phyloP scores from a whole-genome alignment of 2,888 invertebrate species.

The Micoletzkya japonica region DNA sequence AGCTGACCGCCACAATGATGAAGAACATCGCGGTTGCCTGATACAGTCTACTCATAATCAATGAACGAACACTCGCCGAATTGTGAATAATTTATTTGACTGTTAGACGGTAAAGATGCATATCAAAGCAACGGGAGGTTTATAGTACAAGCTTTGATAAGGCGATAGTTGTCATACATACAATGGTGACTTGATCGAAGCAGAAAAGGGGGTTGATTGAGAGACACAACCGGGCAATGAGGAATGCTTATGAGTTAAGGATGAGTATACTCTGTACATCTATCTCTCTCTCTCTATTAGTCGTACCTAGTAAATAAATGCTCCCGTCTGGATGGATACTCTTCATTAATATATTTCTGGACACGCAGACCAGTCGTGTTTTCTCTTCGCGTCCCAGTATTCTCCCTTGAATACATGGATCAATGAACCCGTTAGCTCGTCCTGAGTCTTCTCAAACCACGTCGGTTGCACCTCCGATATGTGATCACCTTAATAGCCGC shows the following conservation, averaged over 20 bases:
- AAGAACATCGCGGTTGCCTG: constrained; percentile 41
- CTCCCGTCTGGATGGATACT: no score
- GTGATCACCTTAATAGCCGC: constrained; percentile 66
- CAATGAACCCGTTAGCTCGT: constrained; percentile 38
- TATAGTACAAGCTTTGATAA: background rate
- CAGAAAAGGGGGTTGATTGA: background rate
- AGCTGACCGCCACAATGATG: constrained; percentile 50
- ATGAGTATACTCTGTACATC: no score
- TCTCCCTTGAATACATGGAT: constrained; percentile 74
- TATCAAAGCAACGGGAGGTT: no score
- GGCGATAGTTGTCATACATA: background rate
- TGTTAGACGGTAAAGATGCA: no score
- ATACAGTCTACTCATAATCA: no score
- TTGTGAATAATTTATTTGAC: no score
- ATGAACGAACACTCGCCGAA: no score
- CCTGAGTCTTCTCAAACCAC: constrained; percentile 81
- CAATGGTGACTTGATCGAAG: background rate
- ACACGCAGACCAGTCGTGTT: constrained; percentile 85
- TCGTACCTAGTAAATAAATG: no score
- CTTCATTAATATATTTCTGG: constrained; percentile 79
- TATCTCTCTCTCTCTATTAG: no score
- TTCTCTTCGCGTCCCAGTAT: constrained; percentile 90
- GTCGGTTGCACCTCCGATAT: constrained; percentile 78
- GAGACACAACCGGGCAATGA: no score
- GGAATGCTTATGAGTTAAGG: no score